These are phyloP conservation scores for Buathra laborator DNA, from an alignment of 2,888 invertebrate species.

Conservation along the genomic window DNA sequence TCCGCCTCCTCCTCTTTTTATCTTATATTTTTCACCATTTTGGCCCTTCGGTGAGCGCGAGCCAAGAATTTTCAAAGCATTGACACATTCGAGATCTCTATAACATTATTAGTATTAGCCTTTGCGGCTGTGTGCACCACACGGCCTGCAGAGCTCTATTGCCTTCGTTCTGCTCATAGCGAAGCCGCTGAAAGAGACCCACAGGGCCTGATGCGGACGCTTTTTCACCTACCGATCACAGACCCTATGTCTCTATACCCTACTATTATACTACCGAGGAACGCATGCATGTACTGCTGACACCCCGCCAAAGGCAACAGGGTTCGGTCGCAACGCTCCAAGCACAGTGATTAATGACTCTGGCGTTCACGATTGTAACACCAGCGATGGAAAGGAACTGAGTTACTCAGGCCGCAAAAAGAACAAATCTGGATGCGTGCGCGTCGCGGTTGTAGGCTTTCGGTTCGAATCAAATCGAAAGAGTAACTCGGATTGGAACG, in stretches of 20 bases:
- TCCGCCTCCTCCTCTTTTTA: constrained; percentile 6
- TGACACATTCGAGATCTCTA: constrained; percentile 74
- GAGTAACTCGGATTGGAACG: constrained; percentile 12
- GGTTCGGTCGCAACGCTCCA: constrained; percentile 73
- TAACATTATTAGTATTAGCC: constrained; percentile 81
- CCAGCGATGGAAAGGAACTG: constrained; percentile 70
- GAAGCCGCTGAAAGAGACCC: constrained; percentile 34
- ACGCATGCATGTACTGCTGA: constrained; percentile 22
- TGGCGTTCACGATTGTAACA: constrained; percentile 71
- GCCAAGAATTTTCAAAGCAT: constrained; percentile 32
- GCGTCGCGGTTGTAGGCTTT: not conserved
- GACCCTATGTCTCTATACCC: constrained; percentile 45
- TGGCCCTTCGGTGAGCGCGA: constrained; percentile 8
- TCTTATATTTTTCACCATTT: not conserved
- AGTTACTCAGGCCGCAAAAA: not conserved
- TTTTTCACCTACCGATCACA: constrained; percentile 70
- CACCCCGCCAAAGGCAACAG: constrained; percentile 68
- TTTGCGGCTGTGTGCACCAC: constrained; percentile 70
- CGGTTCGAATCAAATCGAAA: not conserved
- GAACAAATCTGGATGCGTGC: constrained; percentile 26
- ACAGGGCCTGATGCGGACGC: constrained; percentile 55
- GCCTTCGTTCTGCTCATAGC: constrained; percentile 68
- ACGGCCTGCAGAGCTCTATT: constrained; percentile 77
- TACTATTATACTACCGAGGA: constrained; percentile 51
- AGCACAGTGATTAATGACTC: constrained; percentile 82